These are phyloP conservation scores for Cassiopea andromeda DNA, from an alignment of 30 jellyfish, hydroid and myxozoan species.

Conservation along the genomic window DNA sequence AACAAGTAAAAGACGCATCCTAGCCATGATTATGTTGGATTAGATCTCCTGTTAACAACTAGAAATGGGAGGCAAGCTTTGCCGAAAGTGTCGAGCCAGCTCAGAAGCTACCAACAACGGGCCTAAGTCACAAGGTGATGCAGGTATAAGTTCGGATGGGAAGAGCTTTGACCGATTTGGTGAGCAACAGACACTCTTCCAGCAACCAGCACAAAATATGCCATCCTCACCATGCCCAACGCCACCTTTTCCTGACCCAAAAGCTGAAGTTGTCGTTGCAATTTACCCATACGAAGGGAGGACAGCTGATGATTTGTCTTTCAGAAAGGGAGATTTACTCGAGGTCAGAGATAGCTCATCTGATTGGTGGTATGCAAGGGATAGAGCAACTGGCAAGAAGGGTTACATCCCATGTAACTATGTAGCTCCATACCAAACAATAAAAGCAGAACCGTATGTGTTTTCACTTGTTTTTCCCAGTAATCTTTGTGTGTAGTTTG, in stretches of 20 bases:
- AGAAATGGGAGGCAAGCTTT: slow-evolving; percentile 43
- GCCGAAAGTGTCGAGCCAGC: slow-evolving; percentile 32
- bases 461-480: neutral
- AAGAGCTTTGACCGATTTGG: neutral
- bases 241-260: slow-evolving; percentile 95
- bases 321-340: slow-evolving; percentile 82
- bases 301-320: slow-evolving; percentile 88
- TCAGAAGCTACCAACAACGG: neutral
- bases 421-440: slow-evolving; percentile 86
- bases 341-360: slow-evolving; percentile 86
- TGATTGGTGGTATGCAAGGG: slow-evolving; percentile 97
- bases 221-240: slow-evolving; percentile 93
- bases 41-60: neutral
- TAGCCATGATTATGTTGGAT: neutral
- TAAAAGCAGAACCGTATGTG: slow-evolving; percentile 97
- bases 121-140: neutral
- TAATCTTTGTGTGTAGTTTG: no score
- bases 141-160: neutral
- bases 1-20: neutral
- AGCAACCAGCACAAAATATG: neutral
- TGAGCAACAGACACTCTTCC: neutral
- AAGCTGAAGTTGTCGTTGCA: slow-evolving; percentile 90
- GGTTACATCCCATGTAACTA: slow-evolving; percentile 95
- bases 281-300: slow-evolving; percentile 87
- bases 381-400: slow-evolving; percentile 77